Conservation (phyloP, 2,888 invertebrate species). For the Caenorhabditis drosophilae region DNA sequence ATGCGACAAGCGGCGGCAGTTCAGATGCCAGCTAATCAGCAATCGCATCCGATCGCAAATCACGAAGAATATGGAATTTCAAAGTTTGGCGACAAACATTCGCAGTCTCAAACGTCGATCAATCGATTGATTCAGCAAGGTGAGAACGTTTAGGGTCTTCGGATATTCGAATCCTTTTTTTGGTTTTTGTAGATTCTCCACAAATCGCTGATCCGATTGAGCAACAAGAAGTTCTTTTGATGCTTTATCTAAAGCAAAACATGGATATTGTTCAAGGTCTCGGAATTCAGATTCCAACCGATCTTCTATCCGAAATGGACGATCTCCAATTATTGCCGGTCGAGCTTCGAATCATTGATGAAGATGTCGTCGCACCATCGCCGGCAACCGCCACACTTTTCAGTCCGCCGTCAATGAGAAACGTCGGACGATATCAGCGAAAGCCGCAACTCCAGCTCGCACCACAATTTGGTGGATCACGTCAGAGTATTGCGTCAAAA, state of each 20-base stretch:
- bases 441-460: slow-evolving; percentile 10
- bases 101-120: no score
- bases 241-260: slow-evolving; percentile 50
- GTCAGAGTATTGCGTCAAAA: background rate
- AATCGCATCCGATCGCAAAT: no score
- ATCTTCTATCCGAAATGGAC: slow-evolving; percentile 32
- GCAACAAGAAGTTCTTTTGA: slow-evolving; percentile 44
- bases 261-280: slow-evolving; percentile 37
- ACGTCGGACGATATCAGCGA: slow-evolving; percentile 27
- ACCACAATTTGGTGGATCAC: background rate
- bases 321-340: slow-evolving; percentile 35
- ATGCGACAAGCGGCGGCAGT: slow-evolving; percentile 28
- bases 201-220: slow-evolving; percentile 35
- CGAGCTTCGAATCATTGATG: slow-evolving; percentile 25
- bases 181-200: slow-evolving; percentile 32
- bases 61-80: no score
- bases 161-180: no score
- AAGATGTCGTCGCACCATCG: slow-evolving; percentile 9
- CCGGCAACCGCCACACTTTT: slow-evolving; percentile 13
- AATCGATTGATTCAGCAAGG: slow-evolving; percentile 8
- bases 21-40: no score
- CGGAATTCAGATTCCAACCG: slow-evolving; percentile 35
- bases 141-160: no score
- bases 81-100: no score
- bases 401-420: slow-evolving; percentile 27